Conservation (phyloP, 92 coral and sea anemone genomes). For the Paragorgia papillata region DNA sequence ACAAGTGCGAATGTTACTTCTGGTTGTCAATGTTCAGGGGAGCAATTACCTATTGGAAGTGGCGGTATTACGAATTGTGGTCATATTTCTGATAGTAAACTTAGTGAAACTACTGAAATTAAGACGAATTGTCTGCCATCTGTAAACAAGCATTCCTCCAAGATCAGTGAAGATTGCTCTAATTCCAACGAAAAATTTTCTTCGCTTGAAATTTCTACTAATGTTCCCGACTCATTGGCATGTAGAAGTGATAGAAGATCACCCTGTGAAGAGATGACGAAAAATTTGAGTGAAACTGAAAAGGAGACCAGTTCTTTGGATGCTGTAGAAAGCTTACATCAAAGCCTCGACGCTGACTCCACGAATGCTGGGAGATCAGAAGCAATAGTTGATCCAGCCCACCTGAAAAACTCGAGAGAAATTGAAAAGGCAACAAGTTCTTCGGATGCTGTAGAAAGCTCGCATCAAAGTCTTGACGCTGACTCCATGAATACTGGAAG, state of each 20-base stretch:
- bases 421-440: neutral
- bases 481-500: neutral
- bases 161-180: neutral
- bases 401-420: constrained; percentile 1
- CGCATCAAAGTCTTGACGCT: neutral
- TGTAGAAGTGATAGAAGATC: too few relatives aligned
- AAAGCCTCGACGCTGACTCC: neutral
- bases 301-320: neutral
- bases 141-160: neutral
- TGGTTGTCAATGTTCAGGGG: too few relatives aligned
- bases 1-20: too few relatives aligned
- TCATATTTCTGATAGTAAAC: neutral
- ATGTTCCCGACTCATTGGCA: too few relatives aligned
- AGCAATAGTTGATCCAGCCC: constrained; percentile 10
- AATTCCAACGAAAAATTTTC: too few relatives aligned
- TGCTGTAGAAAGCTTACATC: neutral
- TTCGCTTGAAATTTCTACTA: too few relatives aligned
- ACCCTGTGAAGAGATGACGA: neutral
- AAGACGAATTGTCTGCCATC: neutral
- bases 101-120: neutral
- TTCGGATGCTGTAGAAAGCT: neutral
- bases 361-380: neutral
- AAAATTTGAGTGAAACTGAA: neutral
- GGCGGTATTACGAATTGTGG: neutral
- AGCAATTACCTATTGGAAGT: neutral